Conservation (phyloP, 1,140 invertebrate species). For the Platorchestia sp. region DNA sequence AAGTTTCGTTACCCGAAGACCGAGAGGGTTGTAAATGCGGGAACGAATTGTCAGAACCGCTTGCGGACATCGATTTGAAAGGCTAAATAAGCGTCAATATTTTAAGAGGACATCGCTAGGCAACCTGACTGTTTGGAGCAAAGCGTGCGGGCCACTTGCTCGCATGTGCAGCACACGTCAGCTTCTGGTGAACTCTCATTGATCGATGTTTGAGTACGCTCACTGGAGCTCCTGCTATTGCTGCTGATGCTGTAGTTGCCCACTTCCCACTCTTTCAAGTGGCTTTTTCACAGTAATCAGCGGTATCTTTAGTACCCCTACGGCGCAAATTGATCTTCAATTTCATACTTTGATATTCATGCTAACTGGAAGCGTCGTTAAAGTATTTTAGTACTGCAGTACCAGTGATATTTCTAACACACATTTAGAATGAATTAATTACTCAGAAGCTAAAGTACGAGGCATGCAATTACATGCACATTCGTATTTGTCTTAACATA, state of each 20-base stretch:
- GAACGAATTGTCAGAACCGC: constrained; percentile 5
- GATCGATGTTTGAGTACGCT: not conserved
- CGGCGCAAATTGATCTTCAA: not conserved
- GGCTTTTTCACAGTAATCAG: not conserved
- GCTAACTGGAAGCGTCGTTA: not conserved
- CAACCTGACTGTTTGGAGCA: not conserved
- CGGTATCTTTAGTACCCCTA: not conserved
- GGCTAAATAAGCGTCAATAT: constrained; percentile 22
- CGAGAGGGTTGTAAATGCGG: not conserved
- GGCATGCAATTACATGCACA: not conserved
- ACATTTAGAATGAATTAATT: not conserved
- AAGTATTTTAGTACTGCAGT: not conserved
- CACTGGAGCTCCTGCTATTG: not conserved
- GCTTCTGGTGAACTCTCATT: not conserved
- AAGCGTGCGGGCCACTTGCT: not conserved
- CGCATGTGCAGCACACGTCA: not conserved
- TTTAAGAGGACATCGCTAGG: constrained; percentile 17
- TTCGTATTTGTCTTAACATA: not conserved
- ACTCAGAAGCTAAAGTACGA: not conserved
- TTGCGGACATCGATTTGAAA: not conserved
- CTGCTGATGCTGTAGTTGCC: not conserved
- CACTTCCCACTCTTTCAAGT: not conserved
- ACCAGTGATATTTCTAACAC: not conserved
- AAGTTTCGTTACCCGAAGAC: not conserved
- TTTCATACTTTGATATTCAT: not conserved